A percentile compares a stretch with the other conserved stretches of the same genome.
Conservation (phyloP, 2,113 vertebrate genomes). For the Myotis davidii region DNA sequence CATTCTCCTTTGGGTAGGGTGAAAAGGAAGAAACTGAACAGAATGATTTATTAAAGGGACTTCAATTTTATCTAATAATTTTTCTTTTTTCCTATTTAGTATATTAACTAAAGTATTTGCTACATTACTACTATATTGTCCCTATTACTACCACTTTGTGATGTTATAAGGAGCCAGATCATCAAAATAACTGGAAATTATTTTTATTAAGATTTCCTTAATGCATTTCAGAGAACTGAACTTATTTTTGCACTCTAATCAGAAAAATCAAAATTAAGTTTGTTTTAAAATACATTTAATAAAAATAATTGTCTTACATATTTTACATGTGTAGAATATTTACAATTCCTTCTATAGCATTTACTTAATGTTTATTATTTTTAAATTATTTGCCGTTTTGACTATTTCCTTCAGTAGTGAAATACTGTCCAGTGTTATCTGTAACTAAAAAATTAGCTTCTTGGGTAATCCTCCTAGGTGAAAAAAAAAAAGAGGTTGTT, state of each 20-base stretch:
- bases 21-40: neutral
- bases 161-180: neutral
- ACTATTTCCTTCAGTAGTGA: conserved; percentile 61
- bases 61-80: neutral
- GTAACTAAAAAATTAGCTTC: conserved; percentile 86
- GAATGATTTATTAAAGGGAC: neutral
- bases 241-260: conserved; percentile 25
- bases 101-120: neutral
- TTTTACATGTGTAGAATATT: conserved; percentile 76
- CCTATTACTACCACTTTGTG: neutral
- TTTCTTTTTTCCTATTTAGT: neutral
- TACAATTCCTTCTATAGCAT: conserved; percentile 69
- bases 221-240: conserved; percentile 5
- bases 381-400: conserved; percentile 32
- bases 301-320: conserved; percentile 73
- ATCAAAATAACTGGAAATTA: conserved; percentile 33
- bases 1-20: neutral
- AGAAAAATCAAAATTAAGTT: conserved; percentile 46
- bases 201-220: neutral
- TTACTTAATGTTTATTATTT: conserved; percentile 42
- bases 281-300: conserved; percentile 71
- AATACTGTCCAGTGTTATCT: conserved; percentile 74
- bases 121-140: neutral
- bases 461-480: conserved; percentile 85
- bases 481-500: conserved; percentile 6